Base-by-base conservation (phyloP, 2,888 invertebrate species). In the Hirtodrosophila trivittata region DNA sequence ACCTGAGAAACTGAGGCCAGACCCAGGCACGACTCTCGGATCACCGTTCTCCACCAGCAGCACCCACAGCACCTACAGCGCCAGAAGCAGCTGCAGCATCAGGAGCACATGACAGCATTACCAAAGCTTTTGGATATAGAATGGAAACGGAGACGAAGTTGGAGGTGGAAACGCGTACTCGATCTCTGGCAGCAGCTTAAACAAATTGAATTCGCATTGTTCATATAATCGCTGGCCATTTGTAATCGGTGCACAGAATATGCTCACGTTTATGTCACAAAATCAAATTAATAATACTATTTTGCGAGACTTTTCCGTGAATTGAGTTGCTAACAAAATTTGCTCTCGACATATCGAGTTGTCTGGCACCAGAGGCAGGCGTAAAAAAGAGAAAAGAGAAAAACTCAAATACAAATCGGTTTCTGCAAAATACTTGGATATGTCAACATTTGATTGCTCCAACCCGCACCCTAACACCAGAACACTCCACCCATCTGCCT, bases 191-290 rank as follows among this genome's bases (percentile, higher is more conserved):
- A 66, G 73, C 76, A 65, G 76, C 83, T 63, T 66, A 55, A 82
- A 83, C 77, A 84, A 84, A 84, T 85, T 85, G 83, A 83, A 85
- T 76, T 83, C 72, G 72, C 83, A 84, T 84, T 84, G 83, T 84
- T 70, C 56, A 50, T 73, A 55, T 83, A 83, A 84, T 83, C 70
- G 68, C 58, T 21, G 56, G 68, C 49, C 60, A 83, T 83, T 83
- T 82, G 69, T 78, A 77, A 60, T 16, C 73, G 66, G 57, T 37
- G 64, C 67, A 69, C 66, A 72, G 64, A 84, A 68, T 78, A 68
- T 67, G 77, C 75, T 82, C 77, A 85, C 78, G 85, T 75, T 85
- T 85, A 72, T 84, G 82, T 82, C 85, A 78, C 82, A 69, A 62
- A 76, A 66, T 71, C 60, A 60, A 65, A 75, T 78, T 77, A 63